phyloP scores from a whole-genome alignment of 2,888 invertebrate species.

The Trissonchulus latispiculum region DNA sequence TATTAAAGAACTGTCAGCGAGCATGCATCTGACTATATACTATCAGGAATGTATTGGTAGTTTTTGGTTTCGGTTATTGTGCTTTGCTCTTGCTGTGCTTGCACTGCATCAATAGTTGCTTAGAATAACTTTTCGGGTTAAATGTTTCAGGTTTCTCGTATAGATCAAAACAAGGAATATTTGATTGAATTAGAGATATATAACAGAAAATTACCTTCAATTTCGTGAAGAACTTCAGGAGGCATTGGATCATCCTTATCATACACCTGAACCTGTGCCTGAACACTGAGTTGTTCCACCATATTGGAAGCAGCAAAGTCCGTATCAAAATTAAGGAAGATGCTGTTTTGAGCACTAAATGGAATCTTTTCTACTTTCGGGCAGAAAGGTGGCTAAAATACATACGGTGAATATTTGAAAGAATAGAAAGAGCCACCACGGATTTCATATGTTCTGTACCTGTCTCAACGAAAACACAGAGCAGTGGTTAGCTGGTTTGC shows the following conservation, averaged over 20 bases:
- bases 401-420: background rate
- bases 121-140: no score
- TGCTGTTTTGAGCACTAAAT: background rate
- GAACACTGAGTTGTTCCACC: background rate
- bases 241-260: background rate
- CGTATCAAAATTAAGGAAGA: background rate
- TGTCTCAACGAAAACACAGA: no score
- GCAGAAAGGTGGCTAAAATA: constrained; percentile 19
- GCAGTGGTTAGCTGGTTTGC: no score
- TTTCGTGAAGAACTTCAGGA: background rate
- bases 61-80: background rate
- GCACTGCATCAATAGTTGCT: no score
- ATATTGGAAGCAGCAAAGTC: constrained; percentile 2
- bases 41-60: no score
- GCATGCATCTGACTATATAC: no score
- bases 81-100: no score
- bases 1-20: no score
- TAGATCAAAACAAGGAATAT: background rate
- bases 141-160: no score
- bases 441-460: no score
- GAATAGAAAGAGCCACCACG: no score
- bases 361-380: constrained; percentile 5
- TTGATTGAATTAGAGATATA: no score
- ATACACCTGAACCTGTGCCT: background rate
- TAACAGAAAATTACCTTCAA: constrained; percentile 1